Percentiles rank a stretch among this genome's conserved stretches.
These are phyloP conservation scores for Ametastegia equiseti DNA, from an alignment of 2,888 invertebrate genomes.

Conservation along the genomic window DNA sequence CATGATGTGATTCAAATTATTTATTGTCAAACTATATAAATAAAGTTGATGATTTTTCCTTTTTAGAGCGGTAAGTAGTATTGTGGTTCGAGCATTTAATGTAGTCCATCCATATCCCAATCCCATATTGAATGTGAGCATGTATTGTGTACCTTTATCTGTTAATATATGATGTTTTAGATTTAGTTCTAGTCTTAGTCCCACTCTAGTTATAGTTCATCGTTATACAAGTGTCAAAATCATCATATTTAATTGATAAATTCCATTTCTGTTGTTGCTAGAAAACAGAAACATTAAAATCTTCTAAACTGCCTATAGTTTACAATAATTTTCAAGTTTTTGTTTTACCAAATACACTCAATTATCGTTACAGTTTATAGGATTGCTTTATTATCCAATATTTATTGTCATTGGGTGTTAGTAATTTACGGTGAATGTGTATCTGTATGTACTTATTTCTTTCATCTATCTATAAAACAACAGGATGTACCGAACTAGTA, in stretches of 20 bases:
- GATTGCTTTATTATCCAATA: background rate
- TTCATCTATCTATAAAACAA: too few relatives aligned
- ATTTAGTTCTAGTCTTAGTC: constrained; percentile 14
- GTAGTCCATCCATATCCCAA: constrained; percentile 3
- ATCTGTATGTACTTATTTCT: background rate
- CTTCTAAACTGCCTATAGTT: background rate
- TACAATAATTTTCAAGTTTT: constrained; percentile 1
- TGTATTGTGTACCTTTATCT: background rate
- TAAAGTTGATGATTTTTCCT: constrained; percentile 26
- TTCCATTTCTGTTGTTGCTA: background rate
- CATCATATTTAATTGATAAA: background rate
- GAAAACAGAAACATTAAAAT: background rate
- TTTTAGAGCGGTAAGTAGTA: constrained; percentile 46
- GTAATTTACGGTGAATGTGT: constrained; percentile 4
- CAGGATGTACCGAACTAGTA: background rate
- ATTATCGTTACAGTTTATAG: background rate
- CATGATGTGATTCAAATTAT: constrained; percentile 42
- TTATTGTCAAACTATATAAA: constrained; percentile 36
- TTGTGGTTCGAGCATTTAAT: constrained; percentile 7
- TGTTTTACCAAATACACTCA: background rate
- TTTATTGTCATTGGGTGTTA: background rate
- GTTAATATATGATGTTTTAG: constrained; percentile 6
- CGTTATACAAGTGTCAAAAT: background rate
- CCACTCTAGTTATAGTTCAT: background rate
- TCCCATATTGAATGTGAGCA: constrained; percentile 25